phyloP scores from a whole-genome alignment of 2,888 invertebrate genomes.

The Drosophila paucipuncta region DNA sequence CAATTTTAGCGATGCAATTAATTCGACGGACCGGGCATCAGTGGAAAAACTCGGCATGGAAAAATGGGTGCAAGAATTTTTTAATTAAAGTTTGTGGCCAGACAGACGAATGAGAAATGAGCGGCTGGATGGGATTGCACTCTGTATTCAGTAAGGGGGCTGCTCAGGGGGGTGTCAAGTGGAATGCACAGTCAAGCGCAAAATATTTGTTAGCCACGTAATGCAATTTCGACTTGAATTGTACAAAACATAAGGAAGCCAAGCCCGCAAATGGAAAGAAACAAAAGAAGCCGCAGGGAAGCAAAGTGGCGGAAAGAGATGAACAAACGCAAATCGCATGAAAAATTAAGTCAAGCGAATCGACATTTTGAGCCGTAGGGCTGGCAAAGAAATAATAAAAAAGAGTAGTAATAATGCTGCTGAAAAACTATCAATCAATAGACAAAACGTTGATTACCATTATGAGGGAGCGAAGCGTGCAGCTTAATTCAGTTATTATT shows the following conservation, averaged over 20 bases:
- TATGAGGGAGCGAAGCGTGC: conserved; percentile 62
- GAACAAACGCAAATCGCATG: conserved; percentile 59
- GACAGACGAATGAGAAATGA: conserved; percentile 75
- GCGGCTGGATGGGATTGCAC: conserved; percentile 19
- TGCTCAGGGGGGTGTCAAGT: background rate
- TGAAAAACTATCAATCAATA: conserved; percentile 75
- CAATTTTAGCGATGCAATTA: conserved; percentile 77
- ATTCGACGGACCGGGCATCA: conserved; percentile 51
- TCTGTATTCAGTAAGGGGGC: background rate
- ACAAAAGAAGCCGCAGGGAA: conserved; percentile 10
- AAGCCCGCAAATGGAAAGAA: conserved; percentile 14
- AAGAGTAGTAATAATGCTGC: background rate
- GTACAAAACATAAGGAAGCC: conserved; percentile 56
- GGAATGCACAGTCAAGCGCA: conserved; percentile 61
- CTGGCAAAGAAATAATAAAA: conserved; percentile 20
- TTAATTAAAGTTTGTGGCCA: conserved; percentile 77
- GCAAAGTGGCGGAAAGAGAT: conserved; percentile 2
- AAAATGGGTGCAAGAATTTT: conserved; percentile 77
- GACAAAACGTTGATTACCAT: conserved; percentile 69
- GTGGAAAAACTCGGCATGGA: conserved; percentile 18
- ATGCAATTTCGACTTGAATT: conserved; percentile 69
- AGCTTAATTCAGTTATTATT: conserved; percentile 61
- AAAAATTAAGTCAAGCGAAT: conserved; percentile 70
- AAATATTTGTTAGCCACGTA: conserved; percentile 67
- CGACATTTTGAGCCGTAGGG: conserved; percentile 50